A percentile compares a stretch with the other conserved stretches of the same genome.
phyloP scores from a whole-genome alignment of 2,888 invertebrate species.

The Agapostemon virescens region DNA sequence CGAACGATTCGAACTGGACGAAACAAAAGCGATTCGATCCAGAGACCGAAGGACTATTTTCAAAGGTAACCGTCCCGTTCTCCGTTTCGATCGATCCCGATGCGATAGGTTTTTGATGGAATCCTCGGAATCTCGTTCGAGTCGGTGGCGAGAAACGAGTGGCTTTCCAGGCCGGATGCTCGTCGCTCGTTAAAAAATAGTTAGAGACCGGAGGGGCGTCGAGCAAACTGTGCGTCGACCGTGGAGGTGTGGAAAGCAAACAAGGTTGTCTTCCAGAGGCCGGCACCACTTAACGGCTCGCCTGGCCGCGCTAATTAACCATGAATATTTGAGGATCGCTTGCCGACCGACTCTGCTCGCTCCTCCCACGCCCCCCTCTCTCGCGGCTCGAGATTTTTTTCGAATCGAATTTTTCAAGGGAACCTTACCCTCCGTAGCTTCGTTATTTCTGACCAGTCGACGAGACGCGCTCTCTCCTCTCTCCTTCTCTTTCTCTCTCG shows the following conservation, averaged over 20 bases:
- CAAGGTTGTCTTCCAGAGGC: constrained; percentile 15
- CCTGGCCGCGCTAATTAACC: constrained; percentile 37
- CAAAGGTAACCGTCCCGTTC: no score
- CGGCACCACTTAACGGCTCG: constrained; percentile 29
- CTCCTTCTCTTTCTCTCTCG: neutral
- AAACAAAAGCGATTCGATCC: no score
- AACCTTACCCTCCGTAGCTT: neutral
- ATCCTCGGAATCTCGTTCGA: neutral
- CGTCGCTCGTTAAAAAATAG: constrained; percentile 22
- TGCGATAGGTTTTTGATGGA: no score
- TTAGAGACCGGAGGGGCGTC: neutral
- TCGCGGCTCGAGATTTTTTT: constrained; percentile 18
- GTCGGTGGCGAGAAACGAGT: neutral
- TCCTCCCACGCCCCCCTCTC: no score
- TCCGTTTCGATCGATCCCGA: no score
- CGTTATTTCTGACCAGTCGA: neutral
- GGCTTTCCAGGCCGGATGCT: neutral
- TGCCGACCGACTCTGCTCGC: neutral
- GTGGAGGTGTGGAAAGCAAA: constrained; percentile 18
- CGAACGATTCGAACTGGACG: no score
- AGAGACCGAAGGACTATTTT: no score
- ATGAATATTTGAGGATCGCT: constrained; percentile 45
- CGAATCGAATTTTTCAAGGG: neutral
- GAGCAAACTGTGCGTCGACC: neutral
- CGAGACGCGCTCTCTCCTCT: neutral